Conservation (phyloP, 2,797 vertebrate genomes). For the Kryptolebias ocellatus region DNA sequence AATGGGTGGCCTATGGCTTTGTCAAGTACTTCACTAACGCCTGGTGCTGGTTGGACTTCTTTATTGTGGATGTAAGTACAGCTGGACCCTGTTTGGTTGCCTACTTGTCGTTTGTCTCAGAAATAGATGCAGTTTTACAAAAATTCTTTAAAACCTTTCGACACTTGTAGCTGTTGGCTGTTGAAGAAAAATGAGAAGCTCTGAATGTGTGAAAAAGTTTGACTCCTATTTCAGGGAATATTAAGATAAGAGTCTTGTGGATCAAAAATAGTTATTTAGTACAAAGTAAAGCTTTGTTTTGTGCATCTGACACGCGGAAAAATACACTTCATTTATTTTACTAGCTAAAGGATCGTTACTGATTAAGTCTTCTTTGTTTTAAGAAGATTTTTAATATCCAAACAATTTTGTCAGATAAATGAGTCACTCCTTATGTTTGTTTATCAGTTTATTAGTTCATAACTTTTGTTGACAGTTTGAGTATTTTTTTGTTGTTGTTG, state of each 20-base stretch:
- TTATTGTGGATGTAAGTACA: constrained; percentile 97
- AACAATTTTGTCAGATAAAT: background rate
- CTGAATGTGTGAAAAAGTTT: background rate
- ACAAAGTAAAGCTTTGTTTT: background rate
- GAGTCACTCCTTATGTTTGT: background rate
- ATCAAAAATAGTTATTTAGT: background rate
- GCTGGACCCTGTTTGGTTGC: constrained; percentile 12
- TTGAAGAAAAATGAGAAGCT: background rate
- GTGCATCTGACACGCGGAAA: background rate
- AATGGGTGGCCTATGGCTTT: constrained; percentile 98
- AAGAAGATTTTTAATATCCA: no score
- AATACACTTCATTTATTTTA: background rate
- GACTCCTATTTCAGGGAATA: constrained; percentile 5
- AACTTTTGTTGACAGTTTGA: background rate
- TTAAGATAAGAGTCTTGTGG: background rate
- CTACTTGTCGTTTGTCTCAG: background rate
- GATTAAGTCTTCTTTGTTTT: no score
- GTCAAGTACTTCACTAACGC: constrained; percentile 99
- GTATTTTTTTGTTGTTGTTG: no score
- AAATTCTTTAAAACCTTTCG: background rate
- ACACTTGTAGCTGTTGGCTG: no score
- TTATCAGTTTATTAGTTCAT: background rate
- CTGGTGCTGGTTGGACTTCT: constrained; percentile 99
- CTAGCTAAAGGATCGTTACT: background rate
- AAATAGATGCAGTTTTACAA: constrained; percentile 6